Conservation (phyloP, 2,888 invertebrate species). For the Notocelia uddmanniana region DNA sequence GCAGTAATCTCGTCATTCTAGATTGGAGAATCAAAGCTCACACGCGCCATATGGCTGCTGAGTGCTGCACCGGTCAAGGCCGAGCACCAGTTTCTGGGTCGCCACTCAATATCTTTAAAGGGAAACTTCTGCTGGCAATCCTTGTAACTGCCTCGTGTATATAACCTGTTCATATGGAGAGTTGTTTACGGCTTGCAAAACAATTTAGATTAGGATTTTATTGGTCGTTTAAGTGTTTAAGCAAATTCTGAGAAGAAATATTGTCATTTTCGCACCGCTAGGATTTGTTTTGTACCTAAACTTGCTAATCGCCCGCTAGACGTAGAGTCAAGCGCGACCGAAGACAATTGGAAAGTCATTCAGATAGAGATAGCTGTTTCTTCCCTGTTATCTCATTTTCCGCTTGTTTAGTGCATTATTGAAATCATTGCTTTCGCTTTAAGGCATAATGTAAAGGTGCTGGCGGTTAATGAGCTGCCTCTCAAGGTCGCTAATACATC, state of each 20-base stretch:
- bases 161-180: slow-evolving; percentile 23
- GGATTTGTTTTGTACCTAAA: not conserved
- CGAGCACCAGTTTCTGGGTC: slow-evolving; percentile 55
- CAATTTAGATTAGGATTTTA: slow-evolving; percentile 12
- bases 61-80: slow-evolving; percentile 67
- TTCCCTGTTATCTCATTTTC: slow-evolving; percentile 64
- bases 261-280: not conserved
- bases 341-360: slow-evolving; percentile 66
- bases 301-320: slow-evolving; percentile 22
- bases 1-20: slow-evolving; percentile 59
- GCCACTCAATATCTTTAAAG: slow-evolving; percentile 62
- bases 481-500: not conserved
- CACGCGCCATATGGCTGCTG: slow-evolving; percentile 64
- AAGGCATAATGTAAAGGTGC: not conserved
- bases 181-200: slow-evolving; percentile 24
- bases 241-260: not conserved
- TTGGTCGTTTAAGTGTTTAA: not conserved
- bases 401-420: slow-evolving; percentile 61
- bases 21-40: slow-evolving; percentile 59
- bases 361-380: slow-evolving; percentile 62
- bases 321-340: slow-evolving; percentile 52
- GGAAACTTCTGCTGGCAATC: slow-evolving; percentile 54
- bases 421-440: slow-evolving; percentile 48
- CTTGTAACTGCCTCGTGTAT: slow-evolving; percentile 22
- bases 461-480: not conserved